A percentile compares a stretch with the other conserved stretches of the same genome.
phyloP scores from a whole-genome alignment of 2,888 invertebrate species.

The Sarcophaga rosellei region DNA sequence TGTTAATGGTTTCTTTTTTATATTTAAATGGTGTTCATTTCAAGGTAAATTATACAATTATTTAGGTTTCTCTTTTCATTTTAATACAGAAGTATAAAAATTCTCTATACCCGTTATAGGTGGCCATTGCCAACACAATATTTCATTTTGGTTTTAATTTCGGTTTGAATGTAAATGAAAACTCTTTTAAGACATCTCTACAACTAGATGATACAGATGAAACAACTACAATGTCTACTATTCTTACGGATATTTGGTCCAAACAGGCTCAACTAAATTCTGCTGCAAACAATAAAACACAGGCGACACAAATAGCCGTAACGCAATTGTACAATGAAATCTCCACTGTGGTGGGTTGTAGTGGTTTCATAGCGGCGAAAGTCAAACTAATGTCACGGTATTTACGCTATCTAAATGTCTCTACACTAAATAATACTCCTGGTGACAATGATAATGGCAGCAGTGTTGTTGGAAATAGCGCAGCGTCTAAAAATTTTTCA shows the following conservation, averaged over 20 bases:
- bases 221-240: constrained; percentile 13
- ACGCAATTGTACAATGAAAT: constrained; percentile 72
- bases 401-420: constrained; percentile 70
- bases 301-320: constrained; percentile 64
- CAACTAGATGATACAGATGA: background rate
- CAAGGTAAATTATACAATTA: constrained; percentile 20
- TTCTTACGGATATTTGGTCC: constrained; percentile 65
- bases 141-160: constrained; percentile 51
- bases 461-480: constrained; percentile 2
- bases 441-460: background rate
- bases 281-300: constrained; percentile 66
- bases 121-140: constrained; percentile 16
- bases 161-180: constrained; percentile 26
- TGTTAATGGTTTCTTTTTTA: background rate
- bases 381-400: constrained; percentile 73
- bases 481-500: constrained; percentile 65
- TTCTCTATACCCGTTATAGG: background rate
- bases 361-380: constrained; percentile 71
- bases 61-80: background rate
- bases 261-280: constrained; percentile 66
- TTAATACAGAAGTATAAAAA: background rate
- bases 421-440: constrained; percentile 32
- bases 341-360: constrained; percentile 72
- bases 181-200: constrained; percentile 40
- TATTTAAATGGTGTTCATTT: background rate